Evolutionary conservation across 1,140 invertebrate species (phyloP).

Genomic region (Penaeus indicus): DNA sequence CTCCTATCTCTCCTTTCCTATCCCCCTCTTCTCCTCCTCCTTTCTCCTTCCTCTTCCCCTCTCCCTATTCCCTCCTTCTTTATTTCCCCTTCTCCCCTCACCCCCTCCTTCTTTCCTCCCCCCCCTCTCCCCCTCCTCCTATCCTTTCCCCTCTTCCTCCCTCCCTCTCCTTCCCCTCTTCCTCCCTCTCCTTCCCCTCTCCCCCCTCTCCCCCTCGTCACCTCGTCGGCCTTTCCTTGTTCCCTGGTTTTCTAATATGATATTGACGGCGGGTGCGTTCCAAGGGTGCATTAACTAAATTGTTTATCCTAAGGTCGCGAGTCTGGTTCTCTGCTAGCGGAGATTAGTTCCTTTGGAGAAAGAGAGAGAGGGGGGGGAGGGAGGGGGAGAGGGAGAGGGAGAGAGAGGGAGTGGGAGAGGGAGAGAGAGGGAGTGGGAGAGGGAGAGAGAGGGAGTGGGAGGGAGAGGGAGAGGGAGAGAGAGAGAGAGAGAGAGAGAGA

Average conservation of each 20-base stretch:
- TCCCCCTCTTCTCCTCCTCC: not conserved
- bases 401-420: not conserved
- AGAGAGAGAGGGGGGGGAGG: not conserved
- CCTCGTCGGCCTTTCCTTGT: slow-evolving; percentile 33
- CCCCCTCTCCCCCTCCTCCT: no score
- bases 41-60: no score
- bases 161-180: not conserved
- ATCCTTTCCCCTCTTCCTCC: not conserved
- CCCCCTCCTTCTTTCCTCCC: not conserved
- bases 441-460: no score
- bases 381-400: not conserved
- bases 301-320: slow-evolving; percentile 58
- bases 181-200: not conserved
- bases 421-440: not conserved
- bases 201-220: not conserved
- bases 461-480: no score
- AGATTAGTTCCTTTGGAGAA: not conserved
- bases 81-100: no score
- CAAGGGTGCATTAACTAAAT: slow-evolving; percentile 59
- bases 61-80: no score
- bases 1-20: not conserved
- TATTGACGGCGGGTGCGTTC: slow-evolving; percentile 55
- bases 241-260: slow-evolving; percentile 46
- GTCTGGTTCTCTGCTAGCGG: slow-evolving; percentile 23
- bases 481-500: no score